A percentile compares a stretch with the other conserved stretches of the same genome.
These are phyloP conservation scores for Pristionchus exspectatus DNA, from an alignment of 2,888 invertebrate genomes.

Conservation along the genomic window DNA sequence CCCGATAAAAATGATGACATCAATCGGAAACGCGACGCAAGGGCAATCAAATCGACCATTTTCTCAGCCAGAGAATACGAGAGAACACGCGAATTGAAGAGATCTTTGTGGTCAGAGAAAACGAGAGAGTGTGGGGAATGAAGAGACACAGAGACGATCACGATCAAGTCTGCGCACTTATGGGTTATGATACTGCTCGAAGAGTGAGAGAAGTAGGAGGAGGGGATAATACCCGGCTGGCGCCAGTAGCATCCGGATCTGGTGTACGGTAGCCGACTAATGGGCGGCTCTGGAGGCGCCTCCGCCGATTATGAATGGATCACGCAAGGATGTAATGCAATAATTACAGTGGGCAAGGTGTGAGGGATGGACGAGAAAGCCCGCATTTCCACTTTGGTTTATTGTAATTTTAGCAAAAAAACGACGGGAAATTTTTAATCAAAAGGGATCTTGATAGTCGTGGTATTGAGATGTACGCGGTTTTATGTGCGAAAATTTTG, in stretches of 20 bases:
- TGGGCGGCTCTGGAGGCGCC: not conserved
- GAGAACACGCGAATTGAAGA: not conserved
- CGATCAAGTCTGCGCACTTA: not conserved
- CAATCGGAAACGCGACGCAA: not conserved
- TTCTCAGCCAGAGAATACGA: not conserved
- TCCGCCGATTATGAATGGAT: not conserved
- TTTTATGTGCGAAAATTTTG: not conserved
- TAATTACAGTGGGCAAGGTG: not conserved
- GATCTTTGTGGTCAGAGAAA: too few species aligned
- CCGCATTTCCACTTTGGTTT: not conserved
- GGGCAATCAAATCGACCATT: not conserved
- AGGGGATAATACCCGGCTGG: not conserved
- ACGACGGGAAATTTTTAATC: not conserved
- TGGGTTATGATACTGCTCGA: not conserved
- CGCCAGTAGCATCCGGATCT: constrained; percentile 22
- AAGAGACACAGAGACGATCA: too few species aligned
- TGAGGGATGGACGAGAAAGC: not conserved
- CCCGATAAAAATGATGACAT: constrained; percentile 8
- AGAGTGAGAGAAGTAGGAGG: too few species aligned
- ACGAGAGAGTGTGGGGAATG: too few species aligned
- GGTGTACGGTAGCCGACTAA: not conserved
- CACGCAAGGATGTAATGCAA: constrained; percentile 31
- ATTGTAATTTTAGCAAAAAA: not conserved
- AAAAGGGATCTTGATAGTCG: not conserved
- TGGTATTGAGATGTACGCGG: not conserved